phyloP scores from a whole-genome alignment of 2,113 vertebrate genomes.

The Tauraco erythrolophus region DNA sequence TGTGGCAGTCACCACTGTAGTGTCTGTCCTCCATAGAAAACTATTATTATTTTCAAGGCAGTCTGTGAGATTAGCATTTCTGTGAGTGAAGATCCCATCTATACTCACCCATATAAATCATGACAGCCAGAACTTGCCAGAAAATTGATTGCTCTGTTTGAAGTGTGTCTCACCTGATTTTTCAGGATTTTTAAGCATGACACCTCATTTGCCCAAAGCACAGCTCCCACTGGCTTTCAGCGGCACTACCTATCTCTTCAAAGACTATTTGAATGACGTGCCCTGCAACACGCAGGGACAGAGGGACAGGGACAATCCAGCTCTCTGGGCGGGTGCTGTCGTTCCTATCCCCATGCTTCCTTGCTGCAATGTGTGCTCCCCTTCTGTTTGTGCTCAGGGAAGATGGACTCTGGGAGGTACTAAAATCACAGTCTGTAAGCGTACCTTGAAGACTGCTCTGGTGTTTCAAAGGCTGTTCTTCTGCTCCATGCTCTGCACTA shows the following conservation, averaged over 20 bases:
- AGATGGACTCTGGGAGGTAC: background rate
- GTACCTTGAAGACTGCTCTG: background rate
- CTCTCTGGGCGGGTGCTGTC: background rate
- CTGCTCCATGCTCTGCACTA: background rate
- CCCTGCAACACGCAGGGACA: accelerated
- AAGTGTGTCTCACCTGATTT: background rate
- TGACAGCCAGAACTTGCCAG: background rate
- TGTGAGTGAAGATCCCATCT: background rate
- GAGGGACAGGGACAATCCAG: background rate
- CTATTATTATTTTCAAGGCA: background rate
- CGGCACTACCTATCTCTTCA: background rate
- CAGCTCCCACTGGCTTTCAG: background rate
- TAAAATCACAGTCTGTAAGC: background rate
- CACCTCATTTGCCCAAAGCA: background rate
- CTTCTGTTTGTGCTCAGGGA: background rate
- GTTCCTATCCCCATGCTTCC: background rate
- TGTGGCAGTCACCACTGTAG: background rate
- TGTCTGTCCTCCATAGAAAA: background rate
- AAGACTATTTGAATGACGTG: background rate
- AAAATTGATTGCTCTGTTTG: background rate
- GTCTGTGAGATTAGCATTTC: background rate
- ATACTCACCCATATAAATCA: background rate
- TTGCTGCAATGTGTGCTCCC: background rate
- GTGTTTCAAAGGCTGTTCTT: background rate
- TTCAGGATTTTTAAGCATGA: background rate